phyloP scores from a whole-genome alignment of 2,888 invertebrate species.

The Cephus sareptanus region DNA sequence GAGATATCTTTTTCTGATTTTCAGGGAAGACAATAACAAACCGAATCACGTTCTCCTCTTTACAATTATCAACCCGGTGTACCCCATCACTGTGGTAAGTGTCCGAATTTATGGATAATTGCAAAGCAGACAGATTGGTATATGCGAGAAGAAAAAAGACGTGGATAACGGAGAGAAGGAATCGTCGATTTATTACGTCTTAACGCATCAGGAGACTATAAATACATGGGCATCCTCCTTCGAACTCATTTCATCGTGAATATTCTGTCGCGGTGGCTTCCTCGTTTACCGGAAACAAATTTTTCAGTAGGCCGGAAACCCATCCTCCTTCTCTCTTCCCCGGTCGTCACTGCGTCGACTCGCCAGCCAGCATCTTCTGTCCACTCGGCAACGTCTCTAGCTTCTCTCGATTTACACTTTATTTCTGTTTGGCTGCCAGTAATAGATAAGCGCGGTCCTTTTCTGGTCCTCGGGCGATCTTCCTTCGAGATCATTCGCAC shows the following conservation, averaged over 20 bases:
- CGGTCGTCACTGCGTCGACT: too few species aligned
- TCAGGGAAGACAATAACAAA: slow-evolving; percentile 82
- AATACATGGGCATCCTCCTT: not conserved
- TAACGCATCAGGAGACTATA: not conserved
- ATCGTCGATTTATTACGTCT: not conserved
- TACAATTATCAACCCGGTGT: slow-evolving; percentile 97
- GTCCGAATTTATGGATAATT: not conserved
- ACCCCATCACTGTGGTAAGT: slow-evolving; percentile 99
- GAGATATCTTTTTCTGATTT: slow-evolving; percentile 27
- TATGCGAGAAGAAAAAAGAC: not conserved
- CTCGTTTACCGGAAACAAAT: too few species aligned
- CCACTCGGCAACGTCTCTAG: too few species aligned
- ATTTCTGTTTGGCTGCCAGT: slow-evolving; percentile 54
- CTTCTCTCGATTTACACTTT: slow-evolving; percentile 41
- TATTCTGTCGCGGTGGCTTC: too few species aligned
- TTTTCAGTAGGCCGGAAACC: too few species aligned
- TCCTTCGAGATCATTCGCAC: slow-evolving; percentile 7
- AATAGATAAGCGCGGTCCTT: slow-evolving; percentile 42
- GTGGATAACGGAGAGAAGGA: not conserved
- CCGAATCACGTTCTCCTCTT: slow-evolving; percentile 97
- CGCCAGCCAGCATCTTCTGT: too few species aligned
- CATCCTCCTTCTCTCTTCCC: not conserved
- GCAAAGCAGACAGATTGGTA: not conserved
- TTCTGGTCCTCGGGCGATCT: slow-evolving; percentile 13
- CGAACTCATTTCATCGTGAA: too few species aligned